A percentile compares a stretch with the other conserved stretches of the same genome.
Evolutionary conservation across 2,888 invertebrate species (phyloP).

Genomic region (Beris morrisii): DNA sequence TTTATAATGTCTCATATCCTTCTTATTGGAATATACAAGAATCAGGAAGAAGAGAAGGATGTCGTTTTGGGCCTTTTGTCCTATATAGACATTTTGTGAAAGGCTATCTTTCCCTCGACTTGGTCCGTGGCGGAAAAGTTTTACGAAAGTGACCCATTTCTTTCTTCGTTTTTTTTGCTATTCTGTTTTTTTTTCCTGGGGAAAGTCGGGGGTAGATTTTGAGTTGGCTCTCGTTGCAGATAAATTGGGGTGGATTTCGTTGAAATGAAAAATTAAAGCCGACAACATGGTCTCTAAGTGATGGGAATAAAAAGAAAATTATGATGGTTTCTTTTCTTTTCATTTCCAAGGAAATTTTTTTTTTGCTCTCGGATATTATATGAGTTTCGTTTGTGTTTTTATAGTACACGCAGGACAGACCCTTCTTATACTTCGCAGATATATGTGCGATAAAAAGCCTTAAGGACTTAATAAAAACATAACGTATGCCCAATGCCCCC

Average conservation of each 20-base stretch:
- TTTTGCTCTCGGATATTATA: conserved; percentile 6
- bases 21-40: conserved; percentile 28
- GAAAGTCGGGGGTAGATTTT: neutral
- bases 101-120: conserved; percentile 1
- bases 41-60: conserved; percentile 13
- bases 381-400: neutral
- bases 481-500: conserved; percentile 25
- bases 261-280: conserved; percentile 36
- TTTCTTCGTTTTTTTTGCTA: conserved; percentile 13
- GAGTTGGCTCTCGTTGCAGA: conserved; percentile 9
- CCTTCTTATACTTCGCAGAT: neutral
- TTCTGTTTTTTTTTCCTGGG: too few species aligned
- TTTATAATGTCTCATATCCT: conserved; percentile 35
- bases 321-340: conserved; percentile 31
- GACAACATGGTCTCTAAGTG: conserved; percentile 30
- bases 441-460: conserved; percentile 10
- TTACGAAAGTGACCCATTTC: conserved; percentile 35
- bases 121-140: conserved; percentile 11
- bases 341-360: conserved; percentile 5
- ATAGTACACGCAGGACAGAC: neutral
- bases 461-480: conserved; percentile 31
- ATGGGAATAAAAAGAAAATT: conserved; percentile 38
- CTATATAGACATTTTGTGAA: neutral
- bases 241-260: conserved; percentile 30
- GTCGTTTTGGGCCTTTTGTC: conserved; percentile 17